Evolutionary conservation across 2,113 vertebrate species (phyloP), one percentile per base, ranked within the genome.

Genomic region (Zosterops pallidus): DNA sequence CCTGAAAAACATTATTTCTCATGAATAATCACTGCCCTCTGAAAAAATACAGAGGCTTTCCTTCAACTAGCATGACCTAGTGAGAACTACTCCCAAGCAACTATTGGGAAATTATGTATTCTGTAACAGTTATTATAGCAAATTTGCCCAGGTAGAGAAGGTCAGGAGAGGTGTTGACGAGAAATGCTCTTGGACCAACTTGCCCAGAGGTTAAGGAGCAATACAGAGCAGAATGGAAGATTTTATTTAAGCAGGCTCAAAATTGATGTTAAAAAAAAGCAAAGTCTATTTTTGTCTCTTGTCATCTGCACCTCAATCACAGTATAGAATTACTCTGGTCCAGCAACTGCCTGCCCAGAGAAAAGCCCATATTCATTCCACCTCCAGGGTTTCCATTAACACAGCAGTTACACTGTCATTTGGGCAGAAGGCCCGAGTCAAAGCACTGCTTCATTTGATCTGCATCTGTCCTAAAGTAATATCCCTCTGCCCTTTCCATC

Each of bases 381-480:
- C 50, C 96, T 91, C 72, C 91, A 67, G 91, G 84, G 87, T 89
- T 96, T 95, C 96, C 94, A 96, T 96, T 96, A 96, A 88, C 96
- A 90, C 95, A 94, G 92, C 94, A 88, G 95, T 94, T 95, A 90
- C 84, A 88, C 79, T 90, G 84, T 90, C 91, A 81, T 96, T 95
- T 95, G 91, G 95, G 92, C 96, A 95, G 86, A 92, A 92, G 91
- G 89, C 84, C 94, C 5, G 0, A 91, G 57, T 87, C 91, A 69
- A 90, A 95, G 94, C 64, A 80, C 75, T 92, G 94, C 92, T 95
- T 96, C 94, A 95, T 95, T 95, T 90, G 92, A 91, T 96, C 89
- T 88, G 89, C 96, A 93, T 91, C 95, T 96, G 84, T 94, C 91
- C 94, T 94, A 83, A 95, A 95, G 89, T 86, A 94, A 95, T 93